Base-by-base conservation (phyloP, 2,888 invertebrate genomes). In the Heliconius aoede region DNA sequence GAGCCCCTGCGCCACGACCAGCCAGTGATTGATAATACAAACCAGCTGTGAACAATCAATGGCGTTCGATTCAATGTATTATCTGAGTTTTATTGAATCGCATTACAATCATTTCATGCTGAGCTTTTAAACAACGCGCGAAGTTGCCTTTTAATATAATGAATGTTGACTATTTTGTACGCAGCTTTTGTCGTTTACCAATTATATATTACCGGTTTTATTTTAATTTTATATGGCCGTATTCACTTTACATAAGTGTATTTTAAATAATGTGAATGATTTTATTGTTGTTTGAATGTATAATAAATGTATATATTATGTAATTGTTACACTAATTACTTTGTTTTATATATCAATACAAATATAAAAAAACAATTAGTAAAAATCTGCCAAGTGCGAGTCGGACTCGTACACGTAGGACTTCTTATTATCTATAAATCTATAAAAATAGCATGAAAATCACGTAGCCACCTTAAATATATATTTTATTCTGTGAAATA, bases 11-110 rank as follows among this genome's bases (percentile, higher is more conserved):
- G 3, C 55, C n/a, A 51, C n/a, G 21, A 51, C 55, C 3, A 9
- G 55, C 55, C n/a, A 3, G 9, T 46, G 21, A 46, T 87, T 86
- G 81, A 87, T 88, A 81, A 80, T 79, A 81, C 76, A 79, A 75
- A 76, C 79, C 79, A 78, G 80, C 81, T 79, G 80, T 79, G 77
- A 78, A 74, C 80, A 81, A 79, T 81, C 76, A 80, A 71, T 76
- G 68, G 74, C 76, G 68, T 79, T 74, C 68, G 76, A 74, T 69
- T 78, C 77, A 78, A 77, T 72, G 80, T 76, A 76, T 78, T 79
- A 81, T 77, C 78, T 77, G 80, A 78, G 79, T 81, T 81, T 80
- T 81, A 81, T 82, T 78, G 76, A 80, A 81, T 80, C 71, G 76
- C 60, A 78, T 78, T 79, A 78, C 73, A 74, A 51, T 72, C 60